A percentile compares a stretch with the other conserved stretches of the same genome.
These are phyloP conservation scores for Magallana nippona DNA, from an alignment of 2,888 invertebrate genomes.

Conservation along the genomic window DNA sequence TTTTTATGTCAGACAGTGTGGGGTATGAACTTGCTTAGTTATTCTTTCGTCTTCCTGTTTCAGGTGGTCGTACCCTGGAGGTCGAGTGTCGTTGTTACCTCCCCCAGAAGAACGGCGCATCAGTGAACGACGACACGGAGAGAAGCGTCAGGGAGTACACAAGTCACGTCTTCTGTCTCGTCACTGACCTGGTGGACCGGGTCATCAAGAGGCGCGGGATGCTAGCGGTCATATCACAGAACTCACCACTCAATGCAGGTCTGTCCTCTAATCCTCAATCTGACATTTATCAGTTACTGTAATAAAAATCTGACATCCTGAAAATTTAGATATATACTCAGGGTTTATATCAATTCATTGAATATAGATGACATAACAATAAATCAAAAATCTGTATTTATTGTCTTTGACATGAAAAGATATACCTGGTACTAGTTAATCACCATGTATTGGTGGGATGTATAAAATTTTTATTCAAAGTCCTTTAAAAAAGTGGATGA, in stretches of 20 bases:
- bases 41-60: neutral
- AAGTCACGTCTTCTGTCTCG: slow-evolving; percentile 68
- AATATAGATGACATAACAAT: no score
- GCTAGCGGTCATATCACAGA: slow-evolving; percentile 53
- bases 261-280: neutral
- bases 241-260: slow-evolving; percentile 58
- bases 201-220: slow-evolving; percentile 58
- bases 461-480: no score
- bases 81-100: slow-evolving; percentile 67
- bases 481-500: no score
- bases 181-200: slow-evolving; percentile 65
- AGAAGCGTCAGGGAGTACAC: slow-evolving; percentile 67
- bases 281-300: no score
- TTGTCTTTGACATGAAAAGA: no score
- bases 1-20: no score
- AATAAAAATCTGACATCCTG: no score
- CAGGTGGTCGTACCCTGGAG: slow-evolving; percentile 54
- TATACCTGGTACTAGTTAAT: no score
- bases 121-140: slow-evolving; percentile 56
- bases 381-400: no score
- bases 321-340: no score
- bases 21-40: neutral
- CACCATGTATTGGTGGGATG: no score
- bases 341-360: no score
- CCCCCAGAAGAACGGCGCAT: slow-evolving; percentile 54